phyloP scores from a whole-genome alignment of 2,797 vertebrate genomes.

The Notamacropus eugenii region DNA sequence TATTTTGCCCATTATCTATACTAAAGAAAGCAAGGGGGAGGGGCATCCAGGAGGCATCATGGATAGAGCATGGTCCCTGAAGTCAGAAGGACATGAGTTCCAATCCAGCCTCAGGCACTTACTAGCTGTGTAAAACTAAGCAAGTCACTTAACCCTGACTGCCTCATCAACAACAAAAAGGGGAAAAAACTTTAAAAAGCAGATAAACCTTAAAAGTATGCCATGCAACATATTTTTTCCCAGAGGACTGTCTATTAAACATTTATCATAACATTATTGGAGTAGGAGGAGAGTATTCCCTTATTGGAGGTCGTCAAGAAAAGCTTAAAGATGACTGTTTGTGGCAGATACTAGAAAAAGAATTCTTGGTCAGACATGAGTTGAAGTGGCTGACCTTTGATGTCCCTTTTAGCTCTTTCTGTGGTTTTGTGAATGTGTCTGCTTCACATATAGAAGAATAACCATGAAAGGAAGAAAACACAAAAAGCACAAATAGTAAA shows the following conservation, averaged over 20 bases:
- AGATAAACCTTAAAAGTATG: neutral
- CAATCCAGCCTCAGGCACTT: neutral
- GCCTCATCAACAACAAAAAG: neutral
- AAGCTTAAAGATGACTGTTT: neutral
- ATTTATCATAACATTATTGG: neutral
- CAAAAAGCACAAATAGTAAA: neutral
- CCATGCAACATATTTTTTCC: neutral
- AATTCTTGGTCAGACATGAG: neutral
- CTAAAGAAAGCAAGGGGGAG: neutral
- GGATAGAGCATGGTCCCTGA: neutral
- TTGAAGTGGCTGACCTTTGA: neutral
- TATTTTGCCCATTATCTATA: neutral
- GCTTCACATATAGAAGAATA: neutral
- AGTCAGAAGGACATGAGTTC: neutral
- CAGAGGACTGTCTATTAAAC: neutral
- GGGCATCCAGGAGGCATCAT: accelerated
- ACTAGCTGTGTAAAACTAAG: neutral
- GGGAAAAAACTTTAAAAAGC: neutral
- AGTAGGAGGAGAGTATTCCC: neutral
- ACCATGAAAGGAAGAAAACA: neutral
- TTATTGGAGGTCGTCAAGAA: neutral
- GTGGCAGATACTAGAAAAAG: neutral
- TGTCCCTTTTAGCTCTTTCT: neutral
- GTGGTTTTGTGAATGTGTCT: neutral
- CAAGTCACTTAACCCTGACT: neutral